A percentile compares a stretch with the other conserved stretches of the same genome.
phyloP scores from a whole-genome alignment of 2,797 vertebrate species.

The Chelon auratus region DNA sequence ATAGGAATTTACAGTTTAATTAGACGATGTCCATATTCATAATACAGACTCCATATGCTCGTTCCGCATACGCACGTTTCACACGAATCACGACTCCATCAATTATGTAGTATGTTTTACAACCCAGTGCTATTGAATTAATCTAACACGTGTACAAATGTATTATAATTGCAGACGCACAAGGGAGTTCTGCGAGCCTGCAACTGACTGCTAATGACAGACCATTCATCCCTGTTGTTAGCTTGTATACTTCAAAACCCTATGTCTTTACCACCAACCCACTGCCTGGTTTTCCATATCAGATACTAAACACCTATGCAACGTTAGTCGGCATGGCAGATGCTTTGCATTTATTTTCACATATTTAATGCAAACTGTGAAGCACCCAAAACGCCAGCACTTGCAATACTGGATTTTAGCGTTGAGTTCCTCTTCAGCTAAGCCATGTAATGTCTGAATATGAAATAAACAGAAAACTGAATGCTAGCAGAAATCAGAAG shows the following conservation, averaged over 20 bases:
- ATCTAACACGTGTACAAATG: slow-evolving; percentile 39
- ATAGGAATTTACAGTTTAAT: slow-evolving; percentile 13
- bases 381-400: slow-evolving; percentile 11
- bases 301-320: slow-evolving; percentile 49
- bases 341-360: slow-evolving; percentile 34
- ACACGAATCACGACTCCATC: slow-evolving; percentile 35
- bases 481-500: background rate
- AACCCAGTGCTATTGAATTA: slow-evolving; percentile 17
- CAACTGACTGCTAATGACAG: slow-evolving; percentile 32
- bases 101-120: slow-evolving; percentile 40
- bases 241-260: slow-evolving; percentile 26
- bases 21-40: slow-evolving; percentile 25
- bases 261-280: slow-evolving; percentile 8
- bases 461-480: background rate
- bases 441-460: background rate
- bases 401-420: background rate
- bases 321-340: slow-evolving; percentile 26
- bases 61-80: slow-evolving; percentile 25
- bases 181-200: slow-evolving; percentile 4
- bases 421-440: slow-evolving; percentile 1
- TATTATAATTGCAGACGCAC: slow-evolving; percentile 47
- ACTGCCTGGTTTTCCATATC: slow-evolving; percentile 33
- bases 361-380: slow-evolving; percentile 39
- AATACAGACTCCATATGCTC: slow-evolving; percentile 15
- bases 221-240: slow-evolving; percentile 37